phyloP scores from a whole-genome alignment of 2,888 invertebrate genomes.

The Ptychoptera contaminata region DNA sequence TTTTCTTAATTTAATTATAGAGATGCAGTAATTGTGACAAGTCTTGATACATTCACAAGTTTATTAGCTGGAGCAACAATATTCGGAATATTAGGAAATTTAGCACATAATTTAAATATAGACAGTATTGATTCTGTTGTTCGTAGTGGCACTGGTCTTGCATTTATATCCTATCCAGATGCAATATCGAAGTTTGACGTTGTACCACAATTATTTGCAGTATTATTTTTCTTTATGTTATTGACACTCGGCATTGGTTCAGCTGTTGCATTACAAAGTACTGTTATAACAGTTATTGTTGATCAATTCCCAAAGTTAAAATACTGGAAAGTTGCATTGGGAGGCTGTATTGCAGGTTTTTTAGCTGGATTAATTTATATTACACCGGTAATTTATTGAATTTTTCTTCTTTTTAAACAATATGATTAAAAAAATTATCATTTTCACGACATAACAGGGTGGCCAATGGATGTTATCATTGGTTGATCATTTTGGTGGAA shows the following conservation, averaged over 20 bases:
- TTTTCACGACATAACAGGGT: slow-evolving; percentile 30
- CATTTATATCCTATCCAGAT: slow-evolving; percentile 73
- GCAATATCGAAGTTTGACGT: slow-evolving; percentile 59
- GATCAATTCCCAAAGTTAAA: slow-evolving; percentile 48
- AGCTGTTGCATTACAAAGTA: slow-evolving; percentile 52
- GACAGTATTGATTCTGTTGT: slow-evolving; percentile 46
- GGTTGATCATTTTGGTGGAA: slow-evolving; percentile 45
- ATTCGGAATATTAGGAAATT: slow-evolving; percentile 65
- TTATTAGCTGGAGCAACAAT: slow-evolving; percentile 65
- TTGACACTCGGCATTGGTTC: slow-evolving; percentile 63
- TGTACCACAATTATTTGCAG: slow-evolving; percentile 64
- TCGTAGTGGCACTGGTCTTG: slow-evolving; percentile 59
- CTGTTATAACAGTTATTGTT: slow-evolving; percentile 48
- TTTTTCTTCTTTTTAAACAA: not conserved
- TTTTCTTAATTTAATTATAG: slow-evolving; percentile 26
- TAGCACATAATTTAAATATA: slow-evolving; percentile 44
- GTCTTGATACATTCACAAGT: slow-evolving; percentile 66
- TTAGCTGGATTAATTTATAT: slow-evolving; percentile 51
- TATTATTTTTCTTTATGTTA: slow-evolving; percentile 70
- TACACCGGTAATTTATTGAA: slow-evolving; percentile 47
- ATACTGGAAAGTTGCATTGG: slow-evolving; percentile 42
- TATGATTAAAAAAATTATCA: not conserved
- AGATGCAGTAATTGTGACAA: slow-evolving; percentile 66
- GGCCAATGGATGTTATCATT: slow-evolving; percentile 43
- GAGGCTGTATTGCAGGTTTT: slow-evolving; percentile 40